phyloP scores from a whole-genome alignment of 2,797 vertebrate genomes.

The Ataeniobius toweri region DNA sequence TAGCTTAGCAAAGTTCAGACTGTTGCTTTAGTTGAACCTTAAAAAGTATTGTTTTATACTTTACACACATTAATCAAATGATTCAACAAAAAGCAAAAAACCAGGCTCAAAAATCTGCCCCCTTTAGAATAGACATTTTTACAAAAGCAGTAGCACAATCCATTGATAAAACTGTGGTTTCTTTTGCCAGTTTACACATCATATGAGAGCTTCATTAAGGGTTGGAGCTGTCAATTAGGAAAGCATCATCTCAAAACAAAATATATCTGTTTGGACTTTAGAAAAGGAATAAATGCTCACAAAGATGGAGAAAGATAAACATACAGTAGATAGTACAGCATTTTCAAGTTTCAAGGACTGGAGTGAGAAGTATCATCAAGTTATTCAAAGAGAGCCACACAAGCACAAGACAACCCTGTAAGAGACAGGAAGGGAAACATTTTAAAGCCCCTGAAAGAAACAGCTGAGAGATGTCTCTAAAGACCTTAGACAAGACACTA shows the following conservation, averaged over 20 bases:
- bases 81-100: neutral
- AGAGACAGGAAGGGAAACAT: neutral
- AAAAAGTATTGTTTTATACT: neutral
- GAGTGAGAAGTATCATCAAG: neutral
- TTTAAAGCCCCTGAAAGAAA: neutral
- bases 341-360: neutral
- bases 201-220: neutral
- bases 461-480: neutral
- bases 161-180: neutral
- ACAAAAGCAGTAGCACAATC: neutral
- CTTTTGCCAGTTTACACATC: neutral
- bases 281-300: neutral
- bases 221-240: neutral
- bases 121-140: neutral
- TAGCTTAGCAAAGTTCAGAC: neutral
- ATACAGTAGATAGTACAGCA: neutral
- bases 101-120: neutral
- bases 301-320: neutral
- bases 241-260: neutral
- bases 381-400: neutral
- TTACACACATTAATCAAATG: neutral
- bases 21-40: neutral
- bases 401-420: neutral
- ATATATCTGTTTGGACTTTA: too few relatives aligned
- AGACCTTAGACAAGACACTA: neutral